phyloP scores from a whole-genome alignment of 2,113 vertebrate species.

The Prionailurus viverrinus region DNA sequence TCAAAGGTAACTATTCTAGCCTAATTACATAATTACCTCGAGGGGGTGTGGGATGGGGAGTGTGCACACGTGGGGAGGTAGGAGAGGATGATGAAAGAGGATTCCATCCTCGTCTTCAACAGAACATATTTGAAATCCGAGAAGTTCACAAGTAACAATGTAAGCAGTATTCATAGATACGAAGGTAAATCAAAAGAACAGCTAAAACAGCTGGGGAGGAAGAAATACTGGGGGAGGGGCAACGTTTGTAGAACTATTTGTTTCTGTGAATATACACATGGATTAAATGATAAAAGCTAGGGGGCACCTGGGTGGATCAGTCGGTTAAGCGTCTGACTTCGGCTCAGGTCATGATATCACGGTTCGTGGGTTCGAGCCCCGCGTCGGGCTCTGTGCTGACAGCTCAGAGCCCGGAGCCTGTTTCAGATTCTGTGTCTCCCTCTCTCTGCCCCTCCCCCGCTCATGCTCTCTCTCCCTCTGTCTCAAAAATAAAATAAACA shows the following conservation, averaged over 20 bases:
- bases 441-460: too few relatives aligned
- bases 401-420: too few relatives aligned
- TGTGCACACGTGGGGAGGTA: rapidly evolving
- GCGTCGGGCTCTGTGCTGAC: too few relatives aligned
- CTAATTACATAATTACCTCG: rapidly evolving
- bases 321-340: too few relatives aligned
- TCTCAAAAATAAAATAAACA: too few relatives aligned
- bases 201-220: neutral
- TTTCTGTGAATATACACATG: neutral
- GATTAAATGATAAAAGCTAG: neutral
- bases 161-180: neutral
- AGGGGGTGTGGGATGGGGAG: neutral
- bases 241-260: neutral
- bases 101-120: neutral
- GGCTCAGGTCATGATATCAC: too few relatives aligned
- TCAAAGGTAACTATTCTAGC: neutral
- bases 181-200: neutral
- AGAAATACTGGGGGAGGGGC: neutral
- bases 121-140: neutral
- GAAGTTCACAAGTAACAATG: neutral
- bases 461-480: too few relatives aligned
- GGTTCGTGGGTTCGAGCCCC: too few relatives aligned
- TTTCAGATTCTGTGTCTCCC: too few relatives aligned
- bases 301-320: too few relatives aligned
- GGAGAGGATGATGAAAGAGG: neutral